Conservation (phyloP, 2,888 invertebrate genomes). For the Dione vanillae region DNA sequence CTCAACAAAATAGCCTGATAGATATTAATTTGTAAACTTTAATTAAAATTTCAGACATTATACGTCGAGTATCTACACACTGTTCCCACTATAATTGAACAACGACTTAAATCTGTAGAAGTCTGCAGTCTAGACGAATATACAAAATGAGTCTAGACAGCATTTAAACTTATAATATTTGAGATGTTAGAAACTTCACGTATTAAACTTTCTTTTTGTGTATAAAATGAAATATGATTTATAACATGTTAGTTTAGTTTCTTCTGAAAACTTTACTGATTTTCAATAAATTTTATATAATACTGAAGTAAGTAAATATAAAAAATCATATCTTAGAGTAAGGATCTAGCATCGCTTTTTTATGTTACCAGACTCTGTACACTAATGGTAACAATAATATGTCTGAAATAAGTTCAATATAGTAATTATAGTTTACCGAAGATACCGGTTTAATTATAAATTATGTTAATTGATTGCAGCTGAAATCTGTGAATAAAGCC, state of each 20-base stretch:
- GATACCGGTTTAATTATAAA: no score
- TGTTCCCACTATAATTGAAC: conserved; percentile 26
- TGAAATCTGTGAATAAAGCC: neutral
- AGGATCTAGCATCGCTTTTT: no score
- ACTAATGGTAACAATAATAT: no score
- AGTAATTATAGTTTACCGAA: no score
- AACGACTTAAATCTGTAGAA: conserved; percentile 16
- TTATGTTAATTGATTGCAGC: neutral
- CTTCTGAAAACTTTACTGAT: neutral
- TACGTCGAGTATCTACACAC: neutral
- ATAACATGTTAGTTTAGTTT: neutral
- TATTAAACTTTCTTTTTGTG: conserved; percentile 6
- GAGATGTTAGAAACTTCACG: neutral
- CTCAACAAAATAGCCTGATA: neutral
- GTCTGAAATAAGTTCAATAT: no score
- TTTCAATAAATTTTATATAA: no score
- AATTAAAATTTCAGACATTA: neutral
- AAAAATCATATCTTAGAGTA: no score
- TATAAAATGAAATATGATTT: neutral
- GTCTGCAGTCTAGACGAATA: conserved; percentile 35
- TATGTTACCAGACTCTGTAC: no score
- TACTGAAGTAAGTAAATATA: no score
- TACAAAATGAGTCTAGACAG: conserved; percentile 32
- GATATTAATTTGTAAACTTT: neutral
- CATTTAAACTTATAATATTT: conserved; percentile 9